These are phyloP conservation scores for Rhadina sibilatrix DNA, from an alignment of 2,113 vertebrate species.

Conservation along the genomic window DNA sequence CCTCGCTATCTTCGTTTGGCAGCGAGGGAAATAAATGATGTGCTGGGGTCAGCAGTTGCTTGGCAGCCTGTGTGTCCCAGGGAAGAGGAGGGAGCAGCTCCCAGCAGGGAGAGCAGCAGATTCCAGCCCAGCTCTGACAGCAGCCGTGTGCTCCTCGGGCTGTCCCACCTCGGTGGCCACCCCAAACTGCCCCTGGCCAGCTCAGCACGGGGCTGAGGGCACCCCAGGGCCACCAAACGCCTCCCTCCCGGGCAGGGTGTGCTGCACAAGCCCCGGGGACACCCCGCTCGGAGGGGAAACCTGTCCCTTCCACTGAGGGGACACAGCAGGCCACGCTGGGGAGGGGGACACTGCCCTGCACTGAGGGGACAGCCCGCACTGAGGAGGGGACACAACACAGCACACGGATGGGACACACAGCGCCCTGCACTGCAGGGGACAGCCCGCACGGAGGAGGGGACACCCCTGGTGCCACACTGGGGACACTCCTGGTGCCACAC, in stretches of 20 bases:
- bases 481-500: not conserved
- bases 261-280: not conserved
- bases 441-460: no score
- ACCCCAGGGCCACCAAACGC: accelerated
- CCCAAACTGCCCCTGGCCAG: not conserved
- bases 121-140: not conserved
- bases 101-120: not conserved
- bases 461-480: no score
- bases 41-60: slow-evolving; percentile 11
- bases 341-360: not conserved
- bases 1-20: not conserved
- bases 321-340: accelerated
- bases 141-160: not conserved
- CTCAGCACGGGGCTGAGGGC: not conserved
- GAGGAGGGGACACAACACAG: not conserved
- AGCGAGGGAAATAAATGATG: not conserved
- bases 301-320: no score
- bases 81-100: not conserved
- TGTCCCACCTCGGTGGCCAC: not conserved
- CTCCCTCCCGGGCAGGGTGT: not conserved
- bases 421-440: no score
- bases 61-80: not conserved
- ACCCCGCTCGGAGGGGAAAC: no score
- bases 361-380: not conserved
- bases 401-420: not conserved